Base-by-base conservation (phyloP, 2,888 invertebrate species). In the Panorpa germanica region DNA sequence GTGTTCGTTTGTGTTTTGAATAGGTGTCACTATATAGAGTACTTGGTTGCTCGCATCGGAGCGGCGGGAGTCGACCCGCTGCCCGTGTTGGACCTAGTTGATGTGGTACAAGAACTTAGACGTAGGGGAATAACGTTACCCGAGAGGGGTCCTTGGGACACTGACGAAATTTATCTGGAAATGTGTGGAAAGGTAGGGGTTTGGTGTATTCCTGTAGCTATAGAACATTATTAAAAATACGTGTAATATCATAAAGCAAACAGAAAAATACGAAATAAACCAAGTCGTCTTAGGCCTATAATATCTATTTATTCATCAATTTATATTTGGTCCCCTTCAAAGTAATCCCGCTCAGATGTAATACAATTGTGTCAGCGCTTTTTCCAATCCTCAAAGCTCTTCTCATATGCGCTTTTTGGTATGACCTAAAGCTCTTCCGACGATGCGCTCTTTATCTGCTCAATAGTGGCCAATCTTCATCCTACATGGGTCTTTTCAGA, bases 1-100 rank as follows among this genome's bases (percentile, higher is more conserved):
- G 47, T 43, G 33, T 33, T 38, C 36, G n/a, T 37, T 29, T 43
- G 28, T 44, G 28, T 22, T 42, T 47, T 50, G 58, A 60, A 49
- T 65, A 93, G 91, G 68, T 62, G 69, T 50, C 93, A 93, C 66
- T 93, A 88, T 68, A 75, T 88, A 55, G 93, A 93, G 64, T 90
- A 91, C 63, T 70, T 95, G 65, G 85, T 88, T 50, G 72, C 68
- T 45, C 66, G 77, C 53, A 81, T 91, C 57, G 78, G 78, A 55
- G 68, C 70, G 54, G 64, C 74, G 51, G 65, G 67, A 47, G 65
- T 93, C 53, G 93, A 95, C 61, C 91, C 93, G 5, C 67, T 88
- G 47, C 69, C 72, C 41, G 80, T 91, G 49, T 75, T 91, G 66
- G 78, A 78, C 52, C 65, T 81, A 52, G 69, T 72, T 43, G 88